Conservation (phyloP, 1,140 invertebrate genomes). For the Cylas formicarius region DNA sequence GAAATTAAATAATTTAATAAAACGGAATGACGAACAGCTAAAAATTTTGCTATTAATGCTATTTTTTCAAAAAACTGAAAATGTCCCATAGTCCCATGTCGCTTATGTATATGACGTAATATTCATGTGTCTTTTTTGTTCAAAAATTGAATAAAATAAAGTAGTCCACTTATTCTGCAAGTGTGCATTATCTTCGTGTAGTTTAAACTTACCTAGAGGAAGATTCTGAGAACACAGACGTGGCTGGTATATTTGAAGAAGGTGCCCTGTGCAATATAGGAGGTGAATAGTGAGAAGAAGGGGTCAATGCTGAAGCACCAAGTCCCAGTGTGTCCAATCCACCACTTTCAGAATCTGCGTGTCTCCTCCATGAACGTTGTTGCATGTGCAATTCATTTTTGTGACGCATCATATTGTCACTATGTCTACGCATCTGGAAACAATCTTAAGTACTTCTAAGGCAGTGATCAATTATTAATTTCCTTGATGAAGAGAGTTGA, state of each 20-base stretch:
- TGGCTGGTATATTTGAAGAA: conserved; percentile 35
- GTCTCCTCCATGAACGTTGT: conserved; percentile 44
- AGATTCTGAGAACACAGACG: conserved; percentile 34
- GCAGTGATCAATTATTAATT: too few relatives aligned
- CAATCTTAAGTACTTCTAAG: too few relatives aligned
- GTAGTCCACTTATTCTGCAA: too few relatives aligned
- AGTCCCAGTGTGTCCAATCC: conserved; percentile 14
- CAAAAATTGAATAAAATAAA: too few relatives aligned
- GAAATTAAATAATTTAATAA: too few relatives aligned
- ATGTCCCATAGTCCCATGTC: too few relatives aligned
- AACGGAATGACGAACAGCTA: too few relatives aligned
- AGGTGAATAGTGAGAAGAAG: conserved; percentile 35
- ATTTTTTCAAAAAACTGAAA: too few relatives aligned
- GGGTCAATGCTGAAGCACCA: conserved; percentile 24
- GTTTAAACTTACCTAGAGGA: conserved; percentile 11
- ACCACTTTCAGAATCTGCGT: conserved; percentile 34
- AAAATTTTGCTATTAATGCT: too few relatives aligned
- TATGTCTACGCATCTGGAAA: conserved; percentile 46
- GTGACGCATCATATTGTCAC: conserved; percentile 43
- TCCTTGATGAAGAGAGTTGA: too few relatives aligned
- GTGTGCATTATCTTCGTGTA: too few relatives aligned
- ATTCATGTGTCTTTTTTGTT: too few relatives aligned
- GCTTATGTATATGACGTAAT: conserved; percentile 3
- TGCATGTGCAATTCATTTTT: conserved; percentile 42
- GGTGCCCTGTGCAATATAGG: conserved; percentile 13